phyloP scores from a whole-genome alignment of 2,888 invertebrate species.

The Callosobruchus maculatus region DNA sequence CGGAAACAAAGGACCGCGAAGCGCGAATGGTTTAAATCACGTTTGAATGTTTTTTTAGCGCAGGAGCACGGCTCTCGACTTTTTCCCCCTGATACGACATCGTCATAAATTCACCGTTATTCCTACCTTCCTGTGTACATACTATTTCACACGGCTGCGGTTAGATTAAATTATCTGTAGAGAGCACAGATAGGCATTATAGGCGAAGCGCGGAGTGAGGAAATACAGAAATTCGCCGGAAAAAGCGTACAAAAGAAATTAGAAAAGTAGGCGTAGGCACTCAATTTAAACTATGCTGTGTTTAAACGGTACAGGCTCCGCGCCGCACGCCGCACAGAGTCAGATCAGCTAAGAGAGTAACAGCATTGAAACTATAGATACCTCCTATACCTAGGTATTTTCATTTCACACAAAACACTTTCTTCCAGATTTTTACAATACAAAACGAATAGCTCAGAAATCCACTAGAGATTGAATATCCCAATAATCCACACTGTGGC shows the following conservation, averaged over 20 bases:
- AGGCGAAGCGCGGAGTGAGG: background rate
- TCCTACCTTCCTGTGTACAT: slow-evolving; percentile 31
- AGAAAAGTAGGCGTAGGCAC: background rate
- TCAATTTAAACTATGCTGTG: no score
- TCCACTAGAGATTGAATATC: no score
- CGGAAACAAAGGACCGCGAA: slow-evolving; percentile 45
- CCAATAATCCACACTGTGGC: no score
- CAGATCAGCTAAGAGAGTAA: no score
- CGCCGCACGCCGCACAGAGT: no score
- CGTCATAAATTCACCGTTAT: slow-evolving; percentile 38
- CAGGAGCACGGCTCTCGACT: slow-evolving; percentile 26
- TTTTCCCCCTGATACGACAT: slow-evolving; percentile 30
- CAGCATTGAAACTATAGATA: no score
- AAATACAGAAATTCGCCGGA: background rate
- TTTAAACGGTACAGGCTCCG: background rate
- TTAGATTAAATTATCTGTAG: slow-evolving; percentile 8
- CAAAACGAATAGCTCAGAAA: no score
- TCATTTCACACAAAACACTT: no score
- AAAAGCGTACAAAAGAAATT: background rate
- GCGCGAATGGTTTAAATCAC: slow-evolving; percentile 45
- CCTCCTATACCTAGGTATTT: no score
- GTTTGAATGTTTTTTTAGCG: slow-evolving; percentile 40
- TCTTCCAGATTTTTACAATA: no score
- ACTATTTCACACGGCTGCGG: slow-evolving; percentile 30
- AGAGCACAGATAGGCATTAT: background rate